phyloP scores from a whole-genome alignment of 2,888 invertebrate species.

The Hydrotaea cyrtoneurina region DNA sequence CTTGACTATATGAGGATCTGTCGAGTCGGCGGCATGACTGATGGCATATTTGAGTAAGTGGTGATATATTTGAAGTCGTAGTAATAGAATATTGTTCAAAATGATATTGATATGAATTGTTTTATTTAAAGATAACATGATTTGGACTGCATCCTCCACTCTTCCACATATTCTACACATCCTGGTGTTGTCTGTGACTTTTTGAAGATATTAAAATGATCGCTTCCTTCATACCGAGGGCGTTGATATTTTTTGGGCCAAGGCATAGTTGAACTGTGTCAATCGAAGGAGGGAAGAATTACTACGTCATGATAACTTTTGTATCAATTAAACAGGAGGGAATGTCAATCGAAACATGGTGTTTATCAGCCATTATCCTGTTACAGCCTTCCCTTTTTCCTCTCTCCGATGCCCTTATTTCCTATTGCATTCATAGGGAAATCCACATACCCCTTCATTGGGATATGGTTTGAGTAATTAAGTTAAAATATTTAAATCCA shows the following conservation, averaged over 20 bases:
- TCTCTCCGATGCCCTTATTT: too few species aligned
- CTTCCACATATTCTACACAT: slow-evolving; percentile 76
- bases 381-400: too few species aligned
- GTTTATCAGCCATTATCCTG: slow-evolving; percentile 66
- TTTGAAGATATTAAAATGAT: slow-evolving; percentile 75
- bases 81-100: not conserved
- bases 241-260: slow-evolving; percentile 75
- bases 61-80: slow-evolving; percentile 73
- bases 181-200: slow-evolving; percentile 76
- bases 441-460: too few species aligned
- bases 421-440: too few species aligned
- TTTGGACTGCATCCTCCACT: slow-evolving; percentile 77
- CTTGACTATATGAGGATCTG: slow-evolving; percentile 76
- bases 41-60: slow-evolving; percentile 77
- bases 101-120: not conserved
- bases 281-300: slow-evolving; percentile 55
- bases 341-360: slow-evolving; percentile 71
- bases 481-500: too few species aligned
- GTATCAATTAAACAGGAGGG: slow-evolving; percentile 75
- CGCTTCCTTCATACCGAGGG: slow-evolving; percentile 76
- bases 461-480: too few species aligned
- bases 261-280: slow-evolving; percentile 75
- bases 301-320: slow-evolving; percentile 70
- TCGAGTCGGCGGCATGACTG: slow-evolving; percentile 78
- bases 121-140: slow-evolving; percentile 74